These are phyloP conservation scores for Tetramorium alpestre DNA, from an alignment of 1,140 invertebrate genomes.

Conservation along the genomic window DNA sequence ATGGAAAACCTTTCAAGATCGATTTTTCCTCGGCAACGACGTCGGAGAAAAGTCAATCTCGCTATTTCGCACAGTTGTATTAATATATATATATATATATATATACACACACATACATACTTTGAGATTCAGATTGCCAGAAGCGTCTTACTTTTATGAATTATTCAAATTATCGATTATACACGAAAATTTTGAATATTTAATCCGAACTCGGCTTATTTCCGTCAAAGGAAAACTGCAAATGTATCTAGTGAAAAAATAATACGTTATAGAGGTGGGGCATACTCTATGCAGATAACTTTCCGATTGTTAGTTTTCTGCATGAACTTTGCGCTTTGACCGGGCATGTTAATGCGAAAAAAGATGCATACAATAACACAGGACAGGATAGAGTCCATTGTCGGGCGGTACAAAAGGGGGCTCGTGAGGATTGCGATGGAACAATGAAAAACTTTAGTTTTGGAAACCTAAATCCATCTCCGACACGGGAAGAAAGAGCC, in stretches of 20 bases:
- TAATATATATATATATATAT: not conserved
- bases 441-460: constrained; percentile 60
- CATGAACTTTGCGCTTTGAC: not conserved
- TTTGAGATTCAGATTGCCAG: not conserved
- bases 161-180: not conserved
- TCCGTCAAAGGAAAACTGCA: not conserved
- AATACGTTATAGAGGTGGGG: not conserved
- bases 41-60: not conserved
- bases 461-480: constrained; percentile 59
- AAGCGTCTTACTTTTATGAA: not conserved
- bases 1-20: not conserved
- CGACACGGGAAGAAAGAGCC: constrained; percentile 56
- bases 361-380: constrained; percentile 54
- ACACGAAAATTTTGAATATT: not conserved
- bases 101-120: too few species aligned
- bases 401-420: constrained; percentile 36
- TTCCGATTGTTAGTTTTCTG: constrained; percentile 25
- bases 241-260: not conserved
- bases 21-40: not conserved
- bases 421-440: constrained; percentile 48
- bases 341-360: constrained; percentile 40
- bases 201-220: not conserved
- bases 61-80: not conserved
- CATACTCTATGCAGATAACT: not conserved
- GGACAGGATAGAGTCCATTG: constrained; percentile 41